Conservation (phyloP, 2,797 vertebrate species). For the Onychomys arenicola region DNA sequence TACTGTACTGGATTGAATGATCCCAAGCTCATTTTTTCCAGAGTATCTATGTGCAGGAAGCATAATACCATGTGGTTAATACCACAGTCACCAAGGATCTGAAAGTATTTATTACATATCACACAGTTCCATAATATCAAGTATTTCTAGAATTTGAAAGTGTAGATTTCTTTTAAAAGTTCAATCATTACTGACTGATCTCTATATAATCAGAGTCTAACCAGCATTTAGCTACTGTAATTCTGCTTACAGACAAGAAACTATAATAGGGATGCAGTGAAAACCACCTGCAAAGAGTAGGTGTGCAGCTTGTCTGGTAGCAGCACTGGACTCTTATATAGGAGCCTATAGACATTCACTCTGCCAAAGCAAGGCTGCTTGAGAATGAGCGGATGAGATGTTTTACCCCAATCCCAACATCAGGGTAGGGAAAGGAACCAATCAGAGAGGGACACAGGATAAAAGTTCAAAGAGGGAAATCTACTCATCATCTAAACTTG, state of each 20-base stretch:
- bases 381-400: background rate
- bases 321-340: fast-evolving
- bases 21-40: background rate
- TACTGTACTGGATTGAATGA: background rate
- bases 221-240: background rate
- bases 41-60: background rate
- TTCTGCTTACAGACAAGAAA: background rate
- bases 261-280: background rate
- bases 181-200: background rate
- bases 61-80: slow-evolving; percentile 26
- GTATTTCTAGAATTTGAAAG: slow-evolving; percentile 20
- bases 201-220: background rate
- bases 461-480: background rate
- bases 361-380: background rate
- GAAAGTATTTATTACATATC: background rate
- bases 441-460: background rate
- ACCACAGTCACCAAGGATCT: background rate
- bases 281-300: background rate
- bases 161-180: slow-evolving; percentile 48
- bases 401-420: background rate
- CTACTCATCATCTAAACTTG: background rate
- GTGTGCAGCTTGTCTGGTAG: fast-evolving
- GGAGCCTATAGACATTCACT: background rate
- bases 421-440: background rate
- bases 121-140: background rate